These are phyloP conservation scores for Tiliacea aurago DNA, from an alignment of 2,888 invertebrate genomes.

Conservation along the genomic window DNA sequence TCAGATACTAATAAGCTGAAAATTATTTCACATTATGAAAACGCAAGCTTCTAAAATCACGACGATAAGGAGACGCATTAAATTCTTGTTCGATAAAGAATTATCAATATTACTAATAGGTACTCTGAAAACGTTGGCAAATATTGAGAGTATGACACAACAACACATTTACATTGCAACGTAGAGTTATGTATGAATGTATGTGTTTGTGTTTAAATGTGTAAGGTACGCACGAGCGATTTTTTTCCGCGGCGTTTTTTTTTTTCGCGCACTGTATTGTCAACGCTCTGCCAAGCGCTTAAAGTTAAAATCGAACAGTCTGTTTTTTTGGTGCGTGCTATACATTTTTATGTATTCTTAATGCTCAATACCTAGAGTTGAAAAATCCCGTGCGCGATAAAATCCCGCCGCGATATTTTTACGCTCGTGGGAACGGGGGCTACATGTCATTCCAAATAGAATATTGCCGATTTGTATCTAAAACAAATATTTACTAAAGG, in stretches of 20 bases:
- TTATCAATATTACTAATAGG: background rate
- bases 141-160: conserved; percentile 11
- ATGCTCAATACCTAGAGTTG: too few species aligned
- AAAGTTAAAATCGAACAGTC: background rate
- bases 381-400: background rate
- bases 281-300: background rate
- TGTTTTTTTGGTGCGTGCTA: background rate
- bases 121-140: conserved; percentile 1
- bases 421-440: background rate
- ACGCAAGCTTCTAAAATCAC: background rate
- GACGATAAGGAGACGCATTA: background rate
- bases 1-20: background rate
- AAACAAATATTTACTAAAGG: background rate
- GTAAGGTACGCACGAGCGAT: too few species aligned
- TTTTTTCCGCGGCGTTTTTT: background rate
- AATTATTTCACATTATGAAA: background rate
- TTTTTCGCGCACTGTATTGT: background rate
- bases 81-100: background rate
- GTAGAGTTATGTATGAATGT: background rate
- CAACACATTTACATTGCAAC: conserved; percentile 6
- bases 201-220: too few species aligned
- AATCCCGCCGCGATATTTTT: too few species aligned
- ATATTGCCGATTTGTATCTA: conserved; percentile 5
- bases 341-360: background rate
- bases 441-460: conserved; percentile 12